phyloP scores from a whole-genome alignment of 2,888 invertebrate species.

The Euplexia lucipara region DNA sequence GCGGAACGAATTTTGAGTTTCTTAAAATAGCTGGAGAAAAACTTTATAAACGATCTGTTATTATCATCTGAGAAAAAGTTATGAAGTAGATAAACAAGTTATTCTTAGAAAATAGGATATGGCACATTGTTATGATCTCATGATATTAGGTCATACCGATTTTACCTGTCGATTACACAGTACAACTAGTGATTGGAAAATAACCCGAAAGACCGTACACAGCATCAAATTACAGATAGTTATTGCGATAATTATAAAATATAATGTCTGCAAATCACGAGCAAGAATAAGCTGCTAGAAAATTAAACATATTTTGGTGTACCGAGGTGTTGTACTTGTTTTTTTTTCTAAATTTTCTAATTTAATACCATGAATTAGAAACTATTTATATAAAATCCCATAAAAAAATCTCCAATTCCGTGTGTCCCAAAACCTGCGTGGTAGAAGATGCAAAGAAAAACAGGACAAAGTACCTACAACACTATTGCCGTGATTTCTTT shows the following conservation, averaged over 20 bases:
- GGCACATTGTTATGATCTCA: constrained; percentile 33
- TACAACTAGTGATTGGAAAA: background rate
- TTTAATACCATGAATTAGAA: too few relatives aligned
- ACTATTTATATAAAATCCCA: background rate
- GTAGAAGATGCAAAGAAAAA: background rate
- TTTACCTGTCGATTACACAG: background rate
- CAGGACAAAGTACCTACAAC: background rate
- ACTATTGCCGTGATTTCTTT: constrained; percentile 6
- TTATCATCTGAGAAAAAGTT: constrained; percentile 13
- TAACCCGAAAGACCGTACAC: background rate
- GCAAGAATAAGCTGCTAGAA: background rate
- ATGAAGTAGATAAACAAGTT: background rate
- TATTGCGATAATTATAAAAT: too few relatives aligned
- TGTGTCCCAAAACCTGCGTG: background rate
- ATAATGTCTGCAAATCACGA: background rate
- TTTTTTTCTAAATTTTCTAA: too few relatives aligned
- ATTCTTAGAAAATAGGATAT: constrained; percentile 8
- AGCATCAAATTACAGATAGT: background rate
- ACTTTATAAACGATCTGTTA: background rate
- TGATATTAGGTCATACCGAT: constrained; percentile 16
- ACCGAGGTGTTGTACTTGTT: background rate
- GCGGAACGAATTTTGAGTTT: too few relatives aligned
- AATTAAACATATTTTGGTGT: too few relatives aligned
- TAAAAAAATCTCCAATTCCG: background rate
- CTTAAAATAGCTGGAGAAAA: background rate